These are phyloP conservation scores for Hirundo rustica DNA, from an alignment of 2,797 vertebrate species.

Conservation along the genomic window DNA sequence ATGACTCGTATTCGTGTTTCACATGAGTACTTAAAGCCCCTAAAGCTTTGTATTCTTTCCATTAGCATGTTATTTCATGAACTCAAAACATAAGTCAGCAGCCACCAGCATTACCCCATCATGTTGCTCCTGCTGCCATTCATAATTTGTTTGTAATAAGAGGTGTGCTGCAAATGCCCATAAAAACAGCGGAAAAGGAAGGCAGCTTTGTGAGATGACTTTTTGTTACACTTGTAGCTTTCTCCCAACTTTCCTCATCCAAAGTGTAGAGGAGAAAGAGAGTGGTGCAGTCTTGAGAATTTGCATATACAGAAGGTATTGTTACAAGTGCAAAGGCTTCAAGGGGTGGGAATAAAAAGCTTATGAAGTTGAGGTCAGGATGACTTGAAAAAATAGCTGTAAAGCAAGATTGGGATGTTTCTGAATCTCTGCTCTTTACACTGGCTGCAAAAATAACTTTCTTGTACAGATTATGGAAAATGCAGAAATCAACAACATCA, in stretches of 20 bases:
- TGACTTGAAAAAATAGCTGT: neutral
- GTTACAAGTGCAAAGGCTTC: neutral
- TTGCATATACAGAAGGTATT: neutral
- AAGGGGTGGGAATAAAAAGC: neutral
- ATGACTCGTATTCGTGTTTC: neutral
- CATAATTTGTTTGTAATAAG: neutral
- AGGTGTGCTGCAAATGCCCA: neutral
- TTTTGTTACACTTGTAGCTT: neutral
- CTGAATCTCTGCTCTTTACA: neutral
- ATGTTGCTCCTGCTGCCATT: neutral
- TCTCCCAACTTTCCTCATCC: neutral
- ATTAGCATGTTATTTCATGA: neutral
- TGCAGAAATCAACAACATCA: slow-evolving; percentile 92
- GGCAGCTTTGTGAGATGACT: neutral
- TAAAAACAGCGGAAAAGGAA: neutral
- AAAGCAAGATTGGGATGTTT: neutral
- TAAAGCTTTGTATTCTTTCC: neutral
- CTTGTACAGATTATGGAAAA: slow-evolving; percentile 89
- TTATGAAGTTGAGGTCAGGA: neutral
- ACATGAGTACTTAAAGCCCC: neutral
- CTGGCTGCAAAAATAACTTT: neutral
- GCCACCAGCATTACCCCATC: neutral
- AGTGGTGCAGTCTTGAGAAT: neutral
- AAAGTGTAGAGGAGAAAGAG: neutral
- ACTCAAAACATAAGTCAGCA: neutral